A percentile compares a stretch with the other conserved stretches of the same genome.
phyloP scores from a whole-genome alignment of 2,888 invertebrate genomes.

The Cistogaster globosa region DNA sequence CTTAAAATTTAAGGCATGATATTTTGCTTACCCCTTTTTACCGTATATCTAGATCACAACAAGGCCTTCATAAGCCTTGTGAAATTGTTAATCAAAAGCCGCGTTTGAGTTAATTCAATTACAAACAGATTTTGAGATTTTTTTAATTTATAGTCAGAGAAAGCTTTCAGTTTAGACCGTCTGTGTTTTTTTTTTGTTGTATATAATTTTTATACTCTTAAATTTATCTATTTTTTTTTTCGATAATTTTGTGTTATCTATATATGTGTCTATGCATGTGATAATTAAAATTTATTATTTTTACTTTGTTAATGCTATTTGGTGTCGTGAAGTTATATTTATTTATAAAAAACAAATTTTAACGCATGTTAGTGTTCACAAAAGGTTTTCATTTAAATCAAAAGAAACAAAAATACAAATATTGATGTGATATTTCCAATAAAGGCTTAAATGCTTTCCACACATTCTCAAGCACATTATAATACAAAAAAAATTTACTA shows the following conservation, averaged over 20 bases:
- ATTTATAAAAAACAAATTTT: conserved; percentile 26
- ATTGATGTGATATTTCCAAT: conserved; percentile 62
- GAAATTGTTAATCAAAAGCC: too few relatives aligned
- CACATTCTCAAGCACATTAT: conserved; percentile 70
- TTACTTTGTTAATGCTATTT: conserved; percentile 24
- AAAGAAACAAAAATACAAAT: conserved; percentile 70
- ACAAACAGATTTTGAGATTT: too few relatives aligned
- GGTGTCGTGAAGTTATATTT: conserved; percentile 44
- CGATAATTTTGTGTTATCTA: not conserved
- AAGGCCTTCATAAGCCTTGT: too few relatives aligned
- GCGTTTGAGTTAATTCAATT: too few relatives aligned
- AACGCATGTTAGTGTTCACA: conserved; percentile 79
- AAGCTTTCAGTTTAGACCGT: too few relatives aligned
- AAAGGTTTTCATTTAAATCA: conserved; percentile 23
- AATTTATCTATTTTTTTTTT: too few relatives aligned
- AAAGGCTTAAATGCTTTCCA: conserved; percentile 78
- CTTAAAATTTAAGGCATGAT: too few relatives aligned
- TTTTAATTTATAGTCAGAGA: too few relatives aligned
- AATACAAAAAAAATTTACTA: conserved; percentile 49
- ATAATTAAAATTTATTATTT: not conserved
- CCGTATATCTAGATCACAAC: too few relatives aligned
- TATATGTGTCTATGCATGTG: conserved; percentile 3
- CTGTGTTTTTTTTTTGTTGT: too few relatives aligned
- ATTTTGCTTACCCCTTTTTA: too few relatives aligned
- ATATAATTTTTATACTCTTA: too few relatives aligned